Evolutionary conservation across 2,113 vertebrate genomes (phyloP), one percentile per base, ranked within the genome.

Genomic region (Xiphias gladius): DNA sequence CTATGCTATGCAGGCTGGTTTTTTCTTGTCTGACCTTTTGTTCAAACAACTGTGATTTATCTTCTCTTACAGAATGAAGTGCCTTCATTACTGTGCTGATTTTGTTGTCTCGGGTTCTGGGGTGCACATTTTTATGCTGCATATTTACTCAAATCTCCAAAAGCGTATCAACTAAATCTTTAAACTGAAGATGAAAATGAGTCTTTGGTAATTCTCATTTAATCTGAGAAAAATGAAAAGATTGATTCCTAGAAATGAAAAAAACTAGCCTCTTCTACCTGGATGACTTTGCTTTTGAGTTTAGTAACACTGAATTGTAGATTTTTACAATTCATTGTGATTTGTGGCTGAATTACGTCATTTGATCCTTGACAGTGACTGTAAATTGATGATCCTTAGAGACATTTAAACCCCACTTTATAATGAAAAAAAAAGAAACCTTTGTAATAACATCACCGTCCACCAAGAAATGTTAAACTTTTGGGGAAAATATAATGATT

Each of bases 61-160:
- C 92, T 95, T 95, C 93, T 96, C 94, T 95, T 96, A 95, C 96
- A 95, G 95, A 96, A 97, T 96, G 95, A 99, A 99, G 98, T 99
- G 98, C 98, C 98, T 99, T 96, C 94, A 95, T 93, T 94, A 86
- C 90, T 89, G 92, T 91, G 95, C 96, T 95, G 96, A 95, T 96
- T 96, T 89, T 95, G 96, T 97, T 97, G 96, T 96, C 94, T 95
- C 72, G 92, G 90, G 92, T 95, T 74, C 94, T 92, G 94, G 94
- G 90, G 76, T 92, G 94, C 94, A 92, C 95, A 96, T 97, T 97
- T 97, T 94, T 97, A 97, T 93, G 95, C 94, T 93, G 93, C 92
- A 48, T 96, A 95, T 97, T 96, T 96, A 95, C 94, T 96, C 94
- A 91, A 95, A 84, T 88, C 95, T 97, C 96, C 94, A 95, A 96